phyloP scores from a whole-genome alignment of 2,888 invertebrate species.

The Hirtodrosophila alboralis region DNA sequence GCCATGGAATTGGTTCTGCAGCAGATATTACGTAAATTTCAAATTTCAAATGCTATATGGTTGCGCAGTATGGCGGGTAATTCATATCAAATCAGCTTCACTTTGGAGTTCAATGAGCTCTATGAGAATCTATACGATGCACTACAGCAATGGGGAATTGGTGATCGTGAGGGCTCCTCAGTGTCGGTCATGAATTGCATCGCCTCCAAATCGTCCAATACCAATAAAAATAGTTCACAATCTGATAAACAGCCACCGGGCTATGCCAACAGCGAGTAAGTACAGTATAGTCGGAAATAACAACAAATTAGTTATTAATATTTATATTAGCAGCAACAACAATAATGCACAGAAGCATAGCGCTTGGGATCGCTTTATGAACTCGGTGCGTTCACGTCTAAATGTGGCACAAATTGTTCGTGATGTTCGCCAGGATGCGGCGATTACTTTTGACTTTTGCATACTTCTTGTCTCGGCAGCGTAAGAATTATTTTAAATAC shows the following conservation, averaged over 20 bases:
- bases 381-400: constrained; percentile 88
- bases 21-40: constrained; percentile 85
- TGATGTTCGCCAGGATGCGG: constrained; percentile 88
- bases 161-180: constrained; percentile 86
- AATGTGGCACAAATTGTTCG: constrained; percentile 90
- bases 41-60: constrained; percentile 86
- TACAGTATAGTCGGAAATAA: constrained; percentile 2
- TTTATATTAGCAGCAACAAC: constrained; percentile 30
- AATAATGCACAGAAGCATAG: constrained; percentile 71
- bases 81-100: constrained; percentile 86
- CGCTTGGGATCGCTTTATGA: constrained; percentile 87
- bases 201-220: constrained; percentile 81
- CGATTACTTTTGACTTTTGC: constrained; percentile 91
- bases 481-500: constrained; percentile 81
- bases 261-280: constrained; percentile 38
- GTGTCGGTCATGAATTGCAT: constrained; percentile 88
- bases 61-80: constrained; percentile 85
- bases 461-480: constrained; percentile 89
- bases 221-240: constrained; percentile 49
- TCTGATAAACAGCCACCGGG: constrained; percentile 23
- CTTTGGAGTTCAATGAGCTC: constrained; percentile 86
- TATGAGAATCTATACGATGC: constrained; percentile 87
- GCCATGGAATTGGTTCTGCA: constrained; percentile 84
- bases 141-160: constrained; percentile 87
- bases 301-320: neutral